phyloP scores from a whole-genome alignment of 2,113 vertebrate genomes.

The Lophochroa leadbeateri region DNA sequence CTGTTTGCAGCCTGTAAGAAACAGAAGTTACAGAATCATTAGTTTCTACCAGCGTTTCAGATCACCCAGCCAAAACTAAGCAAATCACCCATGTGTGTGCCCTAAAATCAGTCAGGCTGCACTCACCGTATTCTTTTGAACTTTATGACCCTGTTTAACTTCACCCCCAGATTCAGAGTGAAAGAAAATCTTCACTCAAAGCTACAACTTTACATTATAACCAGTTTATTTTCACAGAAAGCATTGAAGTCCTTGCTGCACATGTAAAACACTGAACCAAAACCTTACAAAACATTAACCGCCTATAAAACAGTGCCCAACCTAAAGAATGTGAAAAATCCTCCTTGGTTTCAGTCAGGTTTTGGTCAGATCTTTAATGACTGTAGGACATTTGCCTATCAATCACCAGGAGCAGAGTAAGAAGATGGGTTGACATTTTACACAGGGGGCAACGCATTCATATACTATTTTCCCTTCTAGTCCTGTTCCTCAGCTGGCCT shows the following conservation, averaged over 20 bases:
- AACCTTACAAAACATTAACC: neutral
- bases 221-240: neutral
- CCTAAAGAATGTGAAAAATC: neutral
- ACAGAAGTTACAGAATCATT: slow-evolving; percentile 28
- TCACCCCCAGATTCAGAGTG: neutral
- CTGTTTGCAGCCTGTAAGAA: slow-evolving; percentile 93
- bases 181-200: neutral
- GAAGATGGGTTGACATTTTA: neutral
- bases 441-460: neutral
- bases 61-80: neutral
- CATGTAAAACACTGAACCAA: neutral
- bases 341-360: neutral
- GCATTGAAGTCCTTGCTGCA: neutral
- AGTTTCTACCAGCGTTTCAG: neutral
- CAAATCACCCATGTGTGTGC: neutral
- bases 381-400: neutral
- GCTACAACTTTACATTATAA: neutral
- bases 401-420: neutral
- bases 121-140: neutral
- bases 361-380: neutral
- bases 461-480: neutral
- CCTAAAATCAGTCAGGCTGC: neutral
- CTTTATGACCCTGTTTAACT: neutral
- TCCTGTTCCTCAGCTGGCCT: neutral
- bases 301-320: neutral